Base-by-base conservation (phyloP, 1,140 invertebrate genomes). In the Achroia grisella region DNA sequence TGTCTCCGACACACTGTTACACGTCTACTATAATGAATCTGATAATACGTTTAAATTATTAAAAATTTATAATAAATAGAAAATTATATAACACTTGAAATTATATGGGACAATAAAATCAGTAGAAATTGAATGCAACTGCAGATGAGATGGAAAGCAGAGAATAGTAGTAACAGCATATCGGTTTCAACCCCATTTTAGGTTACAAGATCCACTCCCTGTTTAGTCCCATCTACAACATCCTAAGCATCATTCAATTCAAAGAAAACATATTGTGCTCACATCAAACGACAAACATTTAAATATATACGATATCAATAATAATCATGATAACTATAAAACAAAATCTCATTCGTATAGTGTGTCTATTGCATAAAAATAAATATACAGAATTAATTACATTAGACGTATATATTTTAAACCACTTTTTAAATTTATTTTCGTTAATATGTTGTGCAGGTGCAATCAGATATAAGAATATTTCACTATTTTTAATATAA, bases 361-460 rank as follows among this genome's bases (percentile, higher is more conserved):
- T 58, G 54, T 59, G 74, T 60, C 49, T 60, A 52, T 61, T 67
- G 52, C 50, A 72, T 63, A 71, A 61, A 71, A 59, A 70, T 49
- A 52, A 54, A 56, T 56, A 58, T 52, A 56, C 53, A 62, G 47
- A 59, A 61, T n/a, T n/a, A n/a, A n/a, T n/a, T 57, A 60, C 52
- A 53, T 66, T 61, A 52, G n/a, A 56, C 54, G 50, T 57, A 59
- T 52, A 49, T 49, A 55, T 65, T 68, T 54, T 66, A 67, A 59
- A 56, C 37, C 30, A 48, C 42, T 49, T 42, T 50, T 33, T 10
- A 37, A 50, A 47, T 41, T 44, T 35, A 37, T 56, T 49, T 46
- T 70, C 71, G 56, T 74, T 67, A 64, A 51, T 64, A 69, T 44
- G 62, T 82, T 80, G 74, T 82, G 78, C 75, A 71, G 72, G 72